Conservation (phyloP, 1,140 invertebrate species). For the Trichoplusia ni region DNA sequence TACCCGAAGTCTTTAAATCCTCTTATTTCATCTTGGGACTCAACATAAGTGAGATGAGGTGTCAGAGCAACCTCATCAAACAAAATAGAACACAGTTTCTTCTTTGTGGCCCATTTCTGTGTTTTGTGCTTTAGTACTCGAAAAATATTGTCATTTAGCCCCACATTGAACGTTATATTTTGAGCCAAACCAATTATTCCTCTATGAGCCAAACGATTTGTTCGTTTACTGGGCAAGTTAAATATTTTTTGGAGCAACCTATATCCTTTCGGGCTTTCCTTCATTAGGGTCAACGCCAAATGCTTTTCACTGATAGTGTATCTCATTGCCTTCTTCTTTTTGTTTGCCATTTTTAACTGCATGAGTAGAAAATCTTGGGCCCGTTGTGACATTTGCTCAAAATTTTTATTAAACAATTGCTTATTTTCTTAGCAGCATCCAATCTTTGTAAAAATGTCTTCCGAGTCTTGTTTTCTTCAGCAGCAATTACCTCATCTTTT, state of each 20-base stretch:
- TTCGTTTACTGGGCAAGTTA: constrained; percentile 33
- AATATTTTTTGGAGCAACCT: constrained; percentile 37
- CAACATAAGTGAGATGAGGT: constrained; percentile 14
- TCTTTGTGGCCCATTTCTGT: constrained; percentile 2
- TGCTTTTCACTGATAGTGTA: not conserved
- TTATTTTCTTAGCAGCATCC: no score
- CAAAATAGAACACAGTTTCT: constrained; percentile 23
- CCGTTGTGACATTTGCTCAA: no score
- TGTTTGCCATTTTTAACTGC: not conserved
- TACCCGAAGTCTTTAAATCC: constrained; percentile 27
- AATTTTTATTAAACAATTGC: no score
- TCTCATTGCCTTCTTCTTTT: not conserved
- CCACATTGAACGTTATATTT: not conserved
- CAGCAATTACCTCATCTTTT: no score
- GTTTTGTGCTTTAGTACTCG: not conserved
- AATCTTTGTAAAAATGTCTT: no score
- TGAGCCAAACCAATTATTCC: constrained; percentile 17
- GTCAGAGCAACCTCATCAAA: constrained; percentile 31
- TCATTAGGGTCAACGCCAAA: constrained; percentile 16
- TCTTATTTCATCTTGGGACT: constrained; percentile 12
- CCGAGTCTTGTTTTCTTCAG: no score
- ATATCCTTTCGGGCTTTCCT: constrained; percentile 47
- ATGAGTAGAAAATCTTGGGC: not conserved
- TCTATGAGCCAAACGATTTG: no score
- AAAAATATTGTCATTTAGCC: not conserved